These are phyloP conservation scores for Dendrocincla tyrannina DNA, from an alignment of 2,797 vertebrate genomes.

Conservation along the genomic window DNA sequence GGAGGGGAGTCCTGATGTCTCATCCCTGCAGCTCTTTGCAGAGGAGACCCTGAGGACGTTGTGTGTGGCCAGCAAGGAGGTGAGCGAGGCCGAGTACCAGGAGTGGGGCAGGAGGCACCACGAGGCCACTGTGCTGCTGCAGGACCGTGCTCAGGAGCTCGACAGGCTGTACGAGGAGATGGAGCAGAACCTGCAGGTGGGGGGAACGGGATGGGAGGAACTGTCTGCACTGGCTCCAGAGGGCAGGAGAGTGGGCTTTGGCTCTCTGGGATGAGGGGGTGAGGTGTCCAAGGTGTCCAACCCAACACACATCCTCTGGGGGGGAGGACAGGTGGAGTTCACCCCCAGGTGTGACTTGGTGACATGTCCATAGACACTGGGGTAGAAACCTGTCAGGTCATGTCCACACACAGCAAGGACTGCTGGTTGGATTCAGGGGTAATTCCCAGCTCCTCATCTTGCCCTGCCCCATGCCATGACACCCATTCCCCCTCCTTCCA, in stretches of 20 bases:
- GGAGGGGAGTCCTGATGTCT: not conserved
- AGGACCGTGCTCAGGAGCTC: conserved; percentile 70
- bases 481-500: conserved; percentile 17
- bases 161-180: conserved; percentile 85
- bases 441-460: not conserved
- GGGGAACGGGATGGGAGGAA: not conserved
- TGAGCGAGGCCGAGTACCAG: conserved; percentile 77
- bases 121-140: conserved; percentile 72
- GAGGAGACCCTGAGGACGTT: conserved; percentile 88
- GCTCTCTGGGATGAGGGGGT: not conserved
- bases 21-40: conserved; percentile 78
- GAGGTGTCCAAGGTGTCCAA: not conserved
- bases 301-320: not conserved
- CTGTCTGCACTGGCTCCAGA: accelerated
- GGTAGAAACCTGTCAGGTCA: not conserved
- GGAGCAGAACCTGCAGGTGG: conserved; percentile 87
- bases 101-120: conserved; percentile 80
- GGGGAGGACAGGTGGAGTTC: not conserved
- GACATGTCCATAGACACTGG: not conserved
- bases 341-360: not conserved
- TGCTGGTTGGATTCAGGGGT: not conserved
- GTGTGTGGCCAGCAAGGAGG: conserved; percentile 87
- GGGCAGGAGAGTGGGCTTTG: accelerated
- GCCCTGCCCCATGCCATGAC: not conserved
- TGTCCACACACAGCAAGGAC: not conserved